Conservation (phyloP, 92 coral and sea anemone species). For the Porites lobata region DNA sequence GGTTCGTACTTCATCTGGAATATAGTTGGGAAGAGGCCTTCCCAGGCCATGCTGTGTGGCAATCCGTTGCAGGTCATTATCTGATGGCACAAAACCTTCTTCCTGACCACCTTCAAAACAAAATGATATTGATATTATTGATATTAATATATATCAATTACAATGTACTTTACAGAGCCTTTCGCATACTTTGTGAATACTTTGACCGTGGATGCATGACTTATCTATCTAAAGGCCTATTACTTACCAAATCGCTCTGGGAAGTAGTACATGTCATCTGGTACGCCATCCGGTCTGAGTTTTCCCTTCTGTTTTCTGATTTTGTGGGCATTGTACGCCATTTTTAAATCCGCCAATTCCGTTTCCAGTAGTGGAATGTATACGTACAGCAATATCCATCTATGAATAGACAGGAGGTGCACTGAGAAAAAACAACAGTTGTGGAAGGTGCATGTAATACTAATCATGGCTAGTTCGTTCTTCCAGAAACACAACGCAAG, state of each 20-base stretch:
- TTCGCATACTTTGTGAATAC: constrained; percentile 9
- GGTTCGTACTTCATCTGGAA: constrained; percentile 31
- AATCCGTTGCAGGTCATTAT: constrained; percentile 39
- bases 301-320: constrained; percentile 45
- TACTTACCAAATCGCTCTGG: constrained; percentile 59
- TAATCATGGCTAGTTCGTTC: neutral
- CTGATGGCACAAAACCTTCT: constrained; percentile 36
- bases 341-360: constrained; percentile 42
- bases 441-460: too few relatives aligned
- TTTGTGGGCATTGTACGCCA: constrained; percentile 51
- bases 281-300: constrained; percentile 57
- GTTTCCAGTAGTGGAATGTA: constrained; percentile 46
- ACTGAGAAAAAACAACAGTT: too few relatives aligned
- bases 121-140: constrained; percentile 1
- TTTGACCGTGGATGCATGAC: constrained; percentile 2
- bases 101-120: constrained; percentile 31
- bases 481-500: neutral
- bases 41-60: constrained; percentile 38
- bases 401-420: neutral
- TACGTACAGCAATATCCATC: constrained; percentile 52
- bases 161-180: neutral
- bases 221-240: constrained; percentile 4
- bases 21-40: constrained; percentile 22
- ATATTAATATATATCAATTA: neutral
- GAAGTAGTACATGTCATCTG: constrained; percentile 65